These are phyloP conservation scores for Entosphenus tridentatus DNA, from an alignment of 2,113 vertebrate species.

Conservation along the genomic window DNA sequence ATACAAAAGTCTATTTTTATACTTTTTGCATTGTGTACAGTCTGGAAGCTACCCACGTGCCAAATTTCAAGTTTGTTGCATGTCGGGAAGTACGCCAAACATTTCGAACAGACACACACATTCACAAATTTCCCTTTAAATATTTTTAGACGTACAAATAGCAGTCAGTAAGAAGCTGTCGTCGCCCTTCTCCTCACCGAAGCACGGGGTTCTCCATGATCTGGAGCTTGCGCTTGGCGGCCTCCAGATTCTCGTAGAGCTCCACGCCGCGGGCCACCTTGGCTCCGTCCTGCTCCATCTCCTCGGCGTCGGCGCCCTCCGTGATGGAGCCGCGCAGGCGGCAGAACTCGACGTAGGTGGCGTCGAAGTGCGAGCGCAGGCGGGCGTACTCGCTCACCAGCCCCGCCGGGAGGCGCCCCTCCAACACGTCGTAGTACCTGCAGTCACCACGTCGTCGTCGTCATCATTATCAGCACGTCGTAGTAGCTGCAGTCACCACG, in stretches of 20 bases:
- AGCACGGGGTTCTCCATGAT: conserved; percentile 75
- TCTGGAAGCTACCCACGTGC: no score
- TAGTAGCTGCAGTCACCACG: no score
- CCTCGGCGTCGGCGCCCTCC: conserved; percentile 34
- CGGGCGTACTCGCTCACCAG: conserved; percentile 48
- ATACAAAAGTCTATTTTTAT: no score
- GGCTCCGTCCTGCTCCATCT: conserved; percentile 34
- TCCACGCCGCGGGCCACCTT: conserved; percentile 32
- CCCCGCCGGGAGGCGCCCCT: conserved; percentile 55
- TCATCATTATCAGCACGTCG: no score
- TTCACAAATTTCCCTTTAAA: no score
- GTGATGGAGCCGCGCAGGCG: conserved; percentile 37
- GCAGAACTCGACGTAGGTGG: conserved; percentile 42
- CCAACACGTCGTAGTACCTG: conserved; percentile 72
- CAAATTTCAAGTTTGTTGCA: no score
- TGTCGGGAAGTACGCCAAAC: no score
- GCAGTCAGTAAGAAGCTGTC: no score
- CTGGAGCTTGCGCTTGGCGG: conserved; percentile 51
- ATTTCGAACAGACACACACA: no score
- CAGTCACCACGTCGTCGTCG: conserved; percentile 6
- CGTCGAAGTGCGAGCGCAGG: conserved; percentile 36
- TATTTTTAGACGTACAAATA: no score
- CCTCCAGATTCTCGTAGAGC: conserved; percentile 53
- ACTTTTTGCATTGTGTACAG: no score
- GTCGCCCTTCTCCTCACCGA: conserved; percentile 21